Evolutionary conservation across 37 sponge, comb jelly and placozoan genomes (phyloP).

Genomic region (Aplysina aerophoba): DNA sequence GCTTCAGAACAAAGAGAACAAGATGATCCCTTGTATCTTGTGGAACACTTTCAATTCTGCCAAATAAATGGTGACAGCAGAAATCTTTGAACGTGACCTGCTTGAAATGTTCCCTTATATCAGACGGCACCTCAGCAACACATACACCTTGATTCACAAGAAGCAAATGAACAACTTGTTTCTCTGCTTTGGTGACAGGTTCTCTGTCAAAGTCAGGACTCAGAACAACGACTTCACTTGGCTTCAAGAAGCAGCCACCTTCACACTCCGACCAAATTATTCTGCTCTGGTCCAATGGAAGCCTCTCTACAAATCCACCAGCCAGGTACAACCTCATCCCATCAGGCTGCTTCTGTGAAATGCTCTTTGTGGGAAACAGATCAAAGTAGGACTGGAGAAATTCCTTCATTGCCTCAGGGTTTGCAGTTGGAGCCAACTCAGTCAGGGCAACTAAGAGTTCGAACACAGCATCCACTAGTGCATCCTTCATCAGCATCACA

Average conservation of each 20-base stretch:
- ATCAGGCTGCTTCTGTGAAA: background rate
- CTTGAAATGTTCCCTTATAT: background rate
- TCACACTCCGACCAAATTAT: background rate
- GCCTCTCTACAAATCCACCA: background rate
- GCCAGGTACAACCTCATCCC: background rate
- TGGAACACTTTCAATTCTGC: background rate
- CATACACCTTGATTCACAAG: conserved; percentile 10
- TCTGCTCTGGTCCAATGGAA: background rate
- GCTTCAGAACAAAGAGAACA: conserved; percentile 35
- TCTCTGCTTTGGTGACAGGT: too few relatives aligned
- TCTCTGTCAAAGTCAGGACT: conserved; percentile 1
- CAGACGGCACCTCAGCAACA: conserved; percentile 34
- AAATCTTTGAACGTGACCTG: conserved; percentile 42
- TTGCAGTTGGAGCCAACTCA: background rate
- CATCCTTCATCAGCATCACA: conserved; percentile 29
- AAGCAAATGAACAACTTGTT: background rate
- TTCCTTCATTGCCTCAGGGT: background rate
- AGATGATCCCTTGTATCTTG: conserved; percentile 22
- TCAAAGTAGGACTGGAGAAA: conserved; percentile 49
- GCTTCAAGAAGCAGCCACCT: conserved; percentile 58
- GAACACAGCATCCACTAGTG: conserved; percentile 46
- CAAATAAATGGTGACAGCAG: background rate
- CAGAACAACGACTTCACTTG: conserved; percentile 40
- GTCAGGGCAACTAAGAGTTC: conserved; percentile 33
- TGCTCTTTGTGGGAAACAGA: conserved; percentile 31